A percentile compares a stretch with the other conserved stretches of the same genome.
Conservation (phyloP, 37 sponge, comb jelly and placozoan species). For the Oscarella lobularis region DNA sequence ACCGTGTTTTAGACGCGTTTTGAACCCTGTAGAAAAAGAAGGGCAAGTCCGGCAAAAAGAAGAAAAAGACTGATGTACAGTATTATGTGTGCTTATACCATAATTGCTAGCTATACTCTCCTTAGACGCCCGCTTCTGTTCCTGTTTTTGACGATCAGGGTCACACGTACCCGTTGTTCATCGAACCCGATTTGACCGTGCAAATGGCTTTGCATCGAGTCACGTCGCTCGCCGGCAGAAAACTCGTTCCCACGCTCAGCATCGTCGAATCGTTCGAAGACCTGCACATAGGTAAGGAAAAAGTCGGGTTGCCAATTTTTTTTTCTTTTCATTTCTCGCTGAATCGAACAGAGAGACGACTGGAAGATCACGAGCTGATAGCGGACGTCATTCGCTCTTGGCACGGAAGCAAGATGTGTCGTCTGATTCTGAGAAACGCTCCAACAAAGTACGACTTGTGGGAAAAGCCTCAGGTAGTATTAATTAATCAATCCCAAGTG, state of each 20-base stretch:
- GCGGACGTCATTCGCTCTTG: neutral
- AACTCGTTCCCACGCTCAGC: neutral
- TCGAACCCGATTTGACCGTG: neutral
- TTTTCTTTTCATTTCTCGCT: neutral
- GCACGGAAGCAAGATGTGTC: neutral
- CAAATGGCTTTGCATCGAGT: neutral
- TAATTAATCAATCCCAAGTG: too few species aligned
- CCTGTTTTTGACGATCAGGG: neutral
- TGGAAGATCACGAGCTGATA: slow-evolving; percentile 9
- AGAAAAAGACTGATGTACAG: neutral
- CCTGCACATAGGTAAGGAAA: neutral
- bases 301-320: too few species aligned
- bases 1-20: too few species aligned
- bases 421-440: neutral
- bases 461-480: slow-evolving; percentile 1
- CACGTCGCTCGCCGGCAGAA: neutral
- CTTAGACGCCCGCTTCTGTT: too few species aligned
- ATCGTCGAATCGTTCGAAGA: neutral
- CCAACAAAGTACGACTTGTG: neutral
- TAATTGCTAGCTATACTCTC: too few species aligned
- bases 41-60: neutral
- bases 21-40: neutral
- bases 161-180: neutral
- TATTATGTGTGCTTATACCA: too few species aligned
- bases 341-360: neutral